Percentiles rank a stretch among this genome's conserved stretches.
Evolutionary conservation across 2,888 invertebrate species (phyloP).

Genomic region (Troides oblongomaculatus): DNA sequence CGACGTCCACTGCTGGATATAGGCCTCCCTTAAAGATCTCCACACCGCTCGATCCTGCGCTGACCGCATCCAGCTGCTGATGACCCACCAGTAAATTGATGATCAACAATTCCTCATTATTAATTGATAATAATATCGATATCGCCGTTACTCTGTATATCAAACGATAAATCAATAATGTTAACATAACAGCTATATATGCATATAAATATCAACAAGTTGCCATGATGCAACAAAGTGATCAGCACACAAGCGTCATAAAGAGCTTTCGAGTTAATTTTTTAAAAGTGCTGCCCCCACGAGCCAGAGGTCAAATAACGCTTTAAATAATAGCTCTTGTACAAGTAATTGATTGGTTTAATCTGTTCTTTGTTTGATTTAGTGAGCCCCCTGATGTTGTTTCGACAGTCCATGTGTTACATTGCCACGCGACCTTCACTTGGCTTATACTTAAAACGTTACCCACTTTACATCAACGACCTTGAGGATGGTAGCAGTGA

Average conservation of each 20-base stretch:
- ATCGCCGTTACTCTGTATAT: too few species aligned
- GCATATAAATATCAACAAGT: neutral
- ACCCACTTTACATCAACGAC: constrained; percentile 14
- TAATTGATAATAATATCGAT: too few species aligned
- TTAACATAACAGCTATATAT: neutral
- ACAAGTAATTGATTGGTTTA: constrained; percentile 60
- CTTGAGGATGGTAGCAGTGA: neutral
- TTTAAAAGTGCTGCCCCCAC: constrained; percentile 51
- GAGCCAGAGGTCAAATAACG: constrained; percentile 58
- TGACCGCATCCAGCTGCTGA: too few species aligned
- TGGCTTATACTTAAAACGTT: constrained; percentile 21
- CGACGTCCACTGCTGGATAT: too few species aligned
- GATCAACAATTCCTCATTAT: too few species aligned
- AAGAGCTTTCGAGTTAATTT: constrained; percentile 65
- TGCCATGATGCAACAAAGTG: constrained; percentile 34
- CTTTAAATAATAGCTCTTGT: constrained; percentile 60
- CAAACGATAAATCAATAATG: neutral
- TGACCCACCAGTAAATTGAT: too few species aligned
- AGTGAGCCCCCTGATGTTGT: constrained; percentile 43
- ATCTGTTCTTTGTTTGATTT: constrained; percentile 58
- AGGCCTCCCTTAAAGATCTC: too few species aligned
- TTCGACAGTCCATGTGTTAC: constrained; percentile 46
- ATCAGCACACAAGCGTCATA: constrained; percentile 56
- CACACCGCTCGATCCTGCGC: too few species aligned
- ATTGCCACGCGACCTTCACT: constrained; percentile 43